phyloP scores from a whole-genome alignment of 2,888 invertebrate genomes.

The Chrysolina oricalcia region DNA sequence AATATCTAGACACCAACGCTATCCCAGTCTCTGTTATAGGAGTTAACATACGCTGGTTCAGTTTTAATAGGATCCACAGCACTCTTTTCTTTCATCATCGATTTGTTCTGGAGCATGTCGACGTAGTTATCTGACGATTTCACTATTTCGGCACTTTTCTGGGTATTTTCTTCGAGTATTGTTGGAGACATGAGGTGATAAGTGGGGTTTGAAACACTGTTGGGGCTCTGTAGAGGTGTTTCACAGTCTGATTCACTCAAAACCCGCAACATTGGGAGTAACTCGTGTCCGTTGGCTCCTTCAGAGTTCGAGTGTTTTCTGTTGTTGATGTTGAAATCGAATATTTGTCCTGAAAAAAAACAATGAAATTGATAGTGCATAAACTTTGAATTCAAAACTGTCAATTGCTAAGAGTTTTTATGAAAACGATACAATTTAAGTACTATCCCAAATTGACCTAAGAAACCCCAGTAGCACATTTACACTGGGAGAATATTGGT shows the following conservation, averaged over 20 bases:
- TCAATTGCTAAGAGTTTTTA: background rate
- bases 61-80: slow-evolving; percentile 56
- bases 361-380: background rate
- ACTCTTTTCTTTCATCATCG: slow-evolving; percentile 63
- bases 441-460: too few species aligned
- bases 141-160: slow-evolving; percentile 58
- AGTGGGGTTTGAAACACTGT: slow-evolving; percentile 68
- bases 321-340: slow-evolving; percentile 71
- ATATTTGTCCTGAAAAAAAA: slow-evolving; percentile 47
- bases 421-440: too few species aligned
- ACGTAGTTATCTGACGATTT: slow-evolving; percentile 73
- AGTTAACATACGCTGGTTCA: slow-evolving; percentile 65
- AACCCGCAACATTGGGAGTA: slow-evolving; percentile 75
- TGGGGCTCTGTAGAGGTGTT: slow-evolving; percentile 50
- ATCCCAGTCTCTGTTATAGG: slow-evolving; percentile 66
- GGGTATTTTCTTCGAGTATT: slow-evolving; percentile 49
- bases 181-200: slow-evolving; percentile 66
- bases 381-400: background rate
- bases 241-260: slow-evolving; percentile 66
- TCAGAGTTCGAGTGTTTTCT: slow-evolving; percentile 55
- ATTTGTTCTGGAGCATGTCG: slow-evolving; percentile 74
- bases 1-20: slow-evolving; percentile 30
- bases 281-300: slow-evolving; percentile 68
- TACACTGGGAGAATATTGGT: too few species aligned
- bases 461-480: too few species aligned